phyloP scores from a whole-genome alignment of 1,140 invertebrate species.

The Bombus vancouverensis region DNA sequence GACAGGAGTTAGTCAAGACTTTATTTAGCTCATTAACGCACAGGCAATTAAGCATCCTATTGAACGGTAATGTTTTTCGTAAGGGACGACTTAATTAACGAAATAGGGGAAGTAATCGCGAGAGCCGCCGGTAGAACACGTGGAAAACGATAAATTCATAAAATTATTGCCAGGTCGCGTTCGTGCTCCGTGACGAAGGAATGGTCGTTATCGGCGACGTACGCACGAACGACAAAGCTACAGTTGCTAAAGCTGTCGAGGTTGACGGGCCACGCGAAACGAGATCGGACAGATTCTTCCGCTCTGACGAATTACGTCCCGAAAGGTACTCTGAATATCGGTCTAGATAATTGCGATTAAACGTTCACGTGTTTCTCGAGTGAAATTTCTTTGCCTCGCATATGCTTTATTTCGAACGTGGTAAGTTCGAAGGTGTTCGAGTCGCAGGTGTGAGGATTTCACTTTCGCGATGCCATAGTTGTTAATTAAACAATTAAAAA shows the following conservation, averaged over 20 bases:
- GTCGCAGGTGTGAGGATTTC: too few species aligned
- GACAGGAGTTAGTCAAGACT: not conserved
- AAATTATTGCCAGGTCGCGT: constrained; percentile 26
- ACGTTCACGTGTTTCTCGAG: not conserved
- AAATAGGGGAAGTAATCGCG: constrained; percentile 12
- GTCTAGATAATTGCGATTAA: not conserved
- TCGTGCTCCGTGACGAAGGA: constrained; percentile 17
- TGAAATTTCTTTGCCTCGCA: not conserved
- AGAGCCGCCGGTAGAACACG: constrained; percentile 20
- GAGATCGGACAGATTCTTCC: constrained; percentile 29
- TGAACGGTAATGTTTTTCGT: constrained; percentile 1
- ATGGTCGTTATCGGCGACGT: constrained; percentile 10
- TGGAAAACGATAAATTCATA: constrained; percentile 40
- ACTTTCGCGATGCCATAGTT: too few species aligned
- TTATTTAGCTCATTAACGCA: constrained; percentile 9
- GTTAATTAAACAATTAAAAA: too few species aligned
- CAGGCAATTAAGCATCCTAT: constrained; percentile 18
- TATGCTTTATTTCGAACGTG: not conserved
- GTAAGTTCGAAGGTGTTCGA: not conserved
- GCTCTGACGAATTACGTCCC: not conserved
- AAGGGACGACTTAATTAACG: constrained; percentile 22
- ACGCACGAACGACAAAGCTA: constrained; percentile 46
- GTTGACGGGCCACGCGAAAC: not conserved
- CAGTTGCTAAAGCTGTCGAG: constrained; percentile 47
- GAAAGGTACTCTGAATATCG: not conserved